These are phyloP conservation scores for Conchocele bisecta DNA, from an alignment of 2,888 invertebrate genomes.

Conservation along the genomic window DNA sequence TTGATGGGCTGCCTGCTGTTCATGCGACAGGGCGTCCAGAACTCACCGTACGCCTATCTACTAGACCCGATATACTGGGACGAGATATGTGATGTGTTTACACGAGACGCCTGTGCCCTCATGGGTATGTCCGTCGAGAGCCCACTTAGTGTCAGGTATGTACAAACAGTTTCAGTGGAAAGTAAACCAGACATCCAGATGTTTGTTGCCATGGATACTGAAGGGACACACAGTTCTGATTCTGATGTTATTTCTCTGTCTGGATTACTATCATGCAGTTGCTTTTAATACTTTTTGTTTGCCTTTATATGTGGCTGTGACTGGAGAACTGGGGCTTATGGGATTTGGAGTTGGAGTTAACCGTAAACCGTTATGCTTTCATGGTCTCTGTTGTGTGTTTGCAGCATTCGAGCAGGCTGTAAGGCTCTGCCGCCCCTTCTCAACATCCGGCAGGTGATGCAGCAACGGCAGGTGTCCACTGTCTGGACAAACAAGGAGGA, in stretches of 20 bases:
- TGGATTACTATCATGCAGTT: too few species aligned
- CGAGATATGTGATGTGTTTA: slow-evolving; percentile 94
- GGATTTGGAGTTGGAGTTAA: too few species aligned
- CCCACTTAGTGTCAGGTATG: slow-evolving; percentile 92
- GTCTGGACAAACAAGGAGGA: slow-evolving; percentile 97
- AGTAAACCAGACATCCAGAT: too few species aligned
- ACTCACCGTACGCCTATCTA: slow-evolving; percentile 91
- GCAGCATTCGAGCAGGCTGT: slow-evolving; percentile 92
- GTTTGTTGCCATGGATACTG: too few species aligned
- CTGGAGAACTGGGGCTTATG: too few species aligned
- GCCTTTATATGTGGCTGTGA: too few species aligned
- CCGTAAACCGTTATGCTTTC: too few species aligned
- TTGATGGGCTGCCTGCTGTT: slow-evolving; percentile 94
- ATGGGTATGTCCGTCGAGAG: slow-evolving; percentile 95
- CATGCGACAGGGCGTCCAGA: slow-evolving; percentile 89
- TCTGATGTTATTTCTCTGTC: too few species aligned
- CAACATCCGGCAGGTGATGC: slow-evolving; percentile 96
- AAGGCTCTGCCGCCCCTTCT: slow-evolving; percentile 96
- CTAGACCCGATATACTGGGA: slow-evolving; percentile 91
- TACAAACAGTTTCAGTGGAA: too few species aligned
- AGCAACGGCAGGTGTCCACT: slow-evolving; percentile 93
- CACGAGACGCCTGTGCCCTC: slow-evolving; percentile 95
- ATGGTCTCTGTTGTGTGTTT: slow-evolving; percentile 30
- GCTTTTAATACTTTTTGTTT: too few species aligned
- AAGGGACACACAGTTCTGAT: too few species aligned